phyloP scores from a whole-genome alignment of 2,888 invertebrate species.

The Dascillus cervinus region DNA sequence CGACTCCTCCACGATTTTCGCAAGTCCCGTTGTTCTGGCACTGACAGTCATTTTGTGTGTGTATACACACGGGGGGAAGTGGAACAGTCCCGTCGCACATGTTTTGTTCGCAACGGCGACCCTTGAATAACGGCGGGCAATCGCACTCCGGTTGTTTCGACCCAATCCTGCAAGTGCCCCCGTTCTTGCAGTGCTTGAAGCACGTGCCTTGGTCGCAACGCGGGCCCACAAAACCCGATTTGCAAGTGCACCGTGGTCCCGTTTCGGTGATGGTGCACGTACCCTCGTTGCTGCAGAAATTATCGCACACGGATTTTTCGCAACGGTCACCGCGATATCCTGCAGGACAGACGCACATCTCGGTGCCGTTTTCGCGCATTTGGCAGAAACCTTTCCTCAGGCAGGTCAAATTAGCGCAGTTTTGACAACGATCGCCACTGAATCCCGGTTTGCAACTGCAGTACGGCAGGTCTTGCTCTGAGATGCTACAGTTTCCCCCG shows the following conservation, averaged over 20 bases:
- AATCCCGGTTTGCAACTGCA: slow-evolving; percentile 51
- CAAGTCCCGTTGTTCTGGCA: slow-evolving; percentile 30
- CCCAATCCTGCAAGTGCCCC: slow-evolving; percentile 43
- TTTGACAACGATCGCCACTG: slow-evolving; percentile 49
- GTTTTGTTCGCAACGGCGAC: slow-evolving; percentile 47
- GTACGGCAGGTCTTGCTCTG: slow-evolving; percentile 21
- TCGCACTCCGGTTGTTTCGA: slow-evolving; percentile 40
- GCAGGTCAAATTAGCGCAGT: slow-evolving; percentile 51
- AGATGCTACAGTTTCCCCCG: slow-evolving; percentile 49
- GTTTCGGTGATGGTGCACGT: slow-evolving; percentile 24
- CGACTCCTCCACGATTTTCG: slow-evolving; percentile 37
- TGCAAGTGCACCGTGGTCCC: slow-evolving; percentile 36
- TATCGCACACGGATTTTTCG: slow-evolving; percentile 36
- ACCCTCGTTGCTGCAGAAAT: slow-evolving; percentile 31
- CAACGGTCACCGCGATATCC: slow-evolving; percentile 48
- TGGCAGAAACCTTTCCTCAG: slow-evolving; percentile 56
- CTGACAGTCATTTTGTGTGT: slow-evolving; percentile 13
- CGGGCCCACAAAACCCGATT: slow-evolving; percentile 48
- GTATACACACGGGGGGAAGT: slow-evolving; percentile 13
- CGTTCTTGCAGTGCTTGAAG: slow-evolving; percentile 51
- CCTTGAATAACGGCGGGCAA: slow-evolving; percentile 43
- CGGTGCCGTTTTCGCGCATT: slow-evolving; percentile 34
- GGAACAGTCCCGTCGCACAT: slow-evolving; percentile 42
- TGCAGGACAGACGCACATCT: slow-evolving; percentile 49
- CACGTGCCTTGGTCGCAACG: slow-evolving; percentile 55